phyloP scores from a whole-genome alignment of 1,140 invertebrate species.

The Drusus annulatus region DNA sequence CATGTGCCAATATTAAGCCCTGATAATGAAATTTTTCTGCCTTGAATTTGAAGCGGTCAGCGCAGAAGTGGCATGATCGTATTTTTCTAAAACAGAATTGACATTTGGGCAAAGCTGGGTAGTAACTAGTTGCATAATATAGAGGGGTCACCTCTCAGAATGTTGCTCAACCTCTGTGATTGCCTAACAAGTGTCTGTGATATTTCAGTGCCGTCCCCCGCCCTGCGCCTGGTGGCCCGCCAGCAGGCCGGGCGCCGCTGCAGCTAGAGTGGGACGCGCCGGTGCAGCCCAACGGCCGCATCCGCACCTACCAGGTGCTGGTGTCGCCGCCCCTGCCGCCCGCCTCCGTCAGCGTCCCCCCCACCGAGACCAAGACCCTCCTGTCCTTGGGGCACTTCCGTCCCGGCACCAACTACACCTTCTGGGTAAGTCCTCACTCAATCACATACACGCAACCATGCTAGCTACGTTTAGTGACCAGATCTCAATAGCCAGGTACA shows the following conservation, averaged over 20 bases:
- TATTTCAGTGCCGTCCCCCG: constrained; percentile 74
- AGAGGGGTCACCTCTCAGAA: no score
- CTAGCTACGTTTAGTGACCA: no score
- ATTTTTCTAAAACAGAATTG: no score
- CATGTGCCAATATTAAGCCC: no score
- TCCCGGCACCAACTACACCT: constrained; percentile 78
- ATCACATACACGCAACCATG: no score
- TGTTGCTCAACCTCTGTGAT: no score
- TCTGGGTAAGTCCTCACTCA: constrained; percentile 74
- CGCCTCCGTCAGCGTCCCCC: constrained; percentile 59
- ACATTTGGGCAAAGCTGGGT: no score
- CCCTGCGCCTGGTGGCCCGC: constrained; percentile 75
- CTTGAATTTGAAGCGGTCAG: no score
- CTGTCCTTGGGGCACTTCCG: constrained; percentile 74
- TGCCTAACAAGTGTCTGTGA: background rate
- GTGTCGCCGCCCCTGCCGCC: constrained; percentile 73
- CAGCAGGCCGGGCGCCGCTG: constrained; percentile 77
- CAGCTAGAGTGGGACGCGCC: constrained; percentile 80
- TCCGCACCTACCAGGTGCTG: constrained; percentile 77
- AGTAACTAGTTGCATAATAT: no score
- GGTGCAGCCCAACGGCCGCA: constrained; percentile 74
- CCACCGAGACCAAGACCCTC: constrained; percentile 69
- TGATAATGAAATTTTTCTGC: no score
- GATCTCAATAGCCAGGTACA: no score
- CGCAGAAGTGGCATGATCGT: no score